Percentiles rank a stretch among this genome's conserved stretches.
Evolutionary conservation across 1,140 invertebrate species (phyloP).

Genomic region (Psix sp.): DNA sequence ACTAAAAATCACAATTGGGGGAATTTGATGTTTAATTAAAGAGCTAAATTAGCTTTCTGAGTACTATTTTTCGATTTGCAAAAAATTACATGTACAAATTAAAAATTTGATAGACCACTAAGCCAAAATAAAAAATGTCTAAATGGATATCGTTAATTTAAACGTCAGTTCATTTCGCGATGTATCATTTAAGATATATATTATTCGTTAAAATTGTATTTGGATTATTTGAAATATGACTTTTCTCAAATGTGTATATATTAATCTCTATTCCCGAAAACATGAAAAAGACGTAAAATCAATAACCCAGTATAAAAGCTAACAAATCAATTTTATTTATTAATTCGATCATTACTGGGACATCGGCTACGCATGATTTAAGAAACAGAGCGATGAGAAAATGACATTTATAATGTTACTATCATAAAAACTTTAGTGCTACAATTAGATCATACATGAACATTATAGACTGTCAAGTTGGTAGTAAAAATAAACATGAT

Average conservation of each 20-base stretch:
- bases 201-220: not conserved
- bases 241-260: conserved; percentile 22
- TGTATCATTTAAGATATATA: conserved; percentile 15
- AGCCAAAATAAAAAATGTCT: conserved; percentile 9
- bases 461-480: too few relatives aligned
- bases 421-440: too few relatives aligned
- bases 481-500: too few relatives aligned
- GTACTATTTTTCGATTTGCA: too few relatives aligned
- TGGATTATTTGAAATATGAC: conserved; percentile 21
- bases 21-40: too few relatives aligned
- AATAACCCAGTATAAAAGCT: conserved; percentile 9
- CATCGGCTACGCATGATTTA: too few relatives aligned
- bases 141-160: conserved; percentile 1
- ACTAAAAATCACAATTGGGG: too few relatives aligned
- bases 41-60: too few relatives aligned
- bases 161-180: conserved; percentile 21
- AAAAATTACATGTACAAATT: too few relatives aligned
- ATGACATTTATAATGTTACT: too few relatives aligned
- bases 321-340: conserved; percentile 15
- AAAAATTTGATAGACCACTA: not conserved
- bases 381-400: too few relatives aligned
- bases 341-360: conserved; percentile 10
- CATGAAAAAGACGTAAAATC: conserved; percentile 7
- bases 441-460: too few relatives aligned
- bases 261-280: conserved; percentile 11